Conservation (phyloP, 1,140 invertebrate species). For the Drosophila nigrodunni region DNA sequence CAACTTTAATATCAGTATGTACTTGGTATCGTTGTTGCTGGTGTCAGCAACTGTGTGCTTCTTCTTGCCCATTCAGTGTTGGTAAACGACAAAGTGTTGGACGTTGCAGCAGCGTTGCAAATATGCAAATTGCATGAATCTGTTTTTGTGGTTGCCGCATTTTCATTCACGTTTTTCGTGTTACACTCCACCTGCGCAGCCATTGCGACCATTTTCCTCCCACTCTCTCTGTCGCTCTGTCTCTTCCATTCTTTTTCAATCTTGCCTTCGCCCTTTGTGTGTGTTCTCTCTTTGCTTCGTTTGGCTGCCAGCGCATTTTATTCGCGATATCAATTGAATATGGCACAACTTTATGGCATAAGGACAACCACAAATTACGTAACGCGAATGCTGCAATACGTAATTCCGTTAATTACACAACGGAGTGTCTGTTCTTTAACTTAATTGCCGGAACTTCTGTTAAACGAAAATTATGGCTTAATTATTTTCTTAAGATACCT, state of each 20-base stretch:
- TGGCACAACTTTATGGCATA: slow-evolving; percentile 13
- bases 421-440: background rate
- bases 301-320: slow-evolving; percentile 22
- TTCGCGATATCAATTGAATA: slow-evolving; percentile 38
- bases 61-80: slow-evolving; percentile 50
- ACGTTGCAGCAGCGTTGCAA: slow-evolving; percentile 45
- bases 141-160: slow-evolving; percentile 51
- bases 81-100: slow-evolving; percentile 60
- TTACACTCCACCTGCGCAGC: background rate
- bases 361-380: slow-evolving; percentile 18
- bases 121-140: slow-evolving; percentile 79
- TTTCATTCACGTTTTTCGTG: slow-evolving; percentile 27
- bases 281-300: background rate
- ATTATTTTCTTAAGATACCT: no score
- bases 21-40: background rate
- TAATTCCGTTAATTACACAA: slow-evolving; percentile 2
- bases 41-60: slow-evolving; percentile 16
- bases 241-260: background rate
- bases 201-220: background rate
- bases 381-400: background rate
- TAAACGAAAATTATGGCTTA: no score
- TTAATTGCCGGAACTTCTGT: background rate
- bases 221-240: background rate
- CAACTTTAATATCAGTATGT: no score
- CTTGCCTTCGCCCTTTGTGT: background rate